Conservation (phyloP, 2,888 invertebrate species). For the Drosophila subquinaria region DNA sequence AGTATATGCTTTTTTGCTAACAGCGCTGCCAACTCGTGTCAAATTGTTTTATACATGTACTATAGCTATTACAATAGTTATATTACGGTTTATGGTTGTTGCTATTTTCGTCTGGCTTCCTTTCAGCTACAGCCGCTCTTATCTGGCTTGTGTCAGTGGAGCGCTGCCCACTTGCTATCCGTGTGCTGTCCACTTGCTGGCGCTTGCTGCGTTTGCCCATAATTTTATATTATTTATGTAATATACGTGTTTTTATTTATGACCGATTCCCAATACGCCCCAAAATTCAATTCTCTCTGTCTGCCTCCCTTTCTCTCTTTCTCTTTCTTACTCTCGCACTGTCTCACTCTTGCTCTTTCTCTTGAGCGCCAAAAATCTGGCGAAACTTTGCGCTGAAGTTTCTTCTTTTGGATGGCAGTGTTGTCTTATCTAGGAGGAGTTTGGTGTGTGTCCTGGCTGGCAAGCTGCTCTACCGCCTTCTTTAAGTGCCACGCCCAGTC, state of each 20-base stretch:
- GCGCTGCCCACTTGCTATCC: conserved; percentile 47
- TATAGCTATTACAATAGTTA: background rate
- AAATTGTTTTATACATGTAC: background rate
- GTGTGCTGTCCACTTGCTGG: conserved; percentile 46
- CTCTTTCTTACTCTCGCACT: background rate
- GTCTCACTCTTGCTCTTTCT: background rate
- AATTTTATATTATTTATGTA: conserved; percentile 75
- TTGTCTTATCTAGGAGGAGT: conserved; percentile 12
- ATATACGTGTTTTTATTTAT: conserved; percentile 69
- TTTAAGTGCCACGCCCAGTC: conserved; percentile 8
- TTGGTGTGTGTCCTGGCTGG: conserved; percentile 12
- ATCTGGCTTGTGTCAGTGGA: conserved; percentile 33
- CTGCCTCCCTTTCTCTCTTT: background rate
- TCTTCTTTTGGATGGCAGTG: background rate
- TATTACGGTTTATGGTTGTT: background rate
- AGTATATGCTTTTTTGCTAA: background rate
- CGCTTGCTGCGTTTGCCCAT: conserved; percentile 29
- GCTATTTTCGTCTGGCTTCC: background rate
- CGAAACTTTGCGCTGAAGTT: conserved; percentile 45
- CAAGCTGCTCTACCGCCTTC: conserved; percentile 5
- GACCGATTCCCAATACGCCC: conserved; percentile 60
- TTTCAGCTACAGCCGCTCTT: conserved; percentile 1
- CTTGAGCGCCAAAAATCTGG: background rate
- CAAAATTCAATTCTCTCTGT: background rate
- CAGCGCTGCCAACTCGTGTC: conserved; percentile 8